Percentiles rank a stretch among this genome's conserved stretches.
Conservation (phyloP, 2,888 invertebrate species). For the Limnephilus lunatus region DNA sequence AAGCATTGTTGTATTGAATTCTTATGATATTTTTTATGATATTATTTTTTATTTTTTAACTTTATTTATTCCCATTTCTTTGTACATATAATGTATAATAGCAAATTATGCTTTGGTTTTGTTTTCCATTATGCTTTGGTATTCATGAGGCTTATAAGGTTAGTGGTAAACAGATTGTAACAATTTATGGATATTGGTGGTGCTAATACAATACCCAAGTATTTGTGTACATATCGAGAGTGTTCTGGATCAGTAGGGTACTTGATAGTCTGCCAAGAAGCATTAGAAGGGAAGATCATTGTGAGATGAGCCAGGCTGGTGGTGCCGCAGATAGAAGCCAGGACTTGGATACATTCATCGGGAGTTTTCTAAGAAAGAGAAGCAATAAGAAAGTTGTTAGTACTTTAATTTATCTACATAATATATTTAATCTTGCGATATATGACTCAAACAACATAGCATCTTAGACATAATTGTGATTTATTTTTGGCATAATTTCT, state of each 20-base stretch:
- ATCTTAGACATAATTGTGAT: no score
- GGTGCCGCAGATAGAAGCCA: slow-evolving; percentile 86
- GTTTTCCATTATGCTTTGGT: no score
- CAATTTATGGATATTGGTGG: background rate
- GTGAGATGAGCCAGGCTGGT: slow-evolving; percentile 88
- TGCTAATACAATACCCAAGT: slow-evolving; percentile 77
- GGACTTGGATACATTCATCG: slow-evolving; percentile 83
- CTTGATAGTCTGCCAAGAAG: slow-evolving; percentile 80
- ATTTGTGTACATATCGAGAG: slow-evolving; percentile 83
- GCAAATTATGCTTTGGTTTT: no score
- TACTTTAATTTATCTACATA: background rate
- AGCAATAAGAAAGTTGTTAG: background rate
- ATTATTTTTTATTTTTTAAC: no score
- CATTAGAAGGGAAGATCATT: slow-evolving; percentile 86
- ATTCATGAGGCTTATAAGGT: background rate
- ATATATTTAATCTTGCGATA: no score
- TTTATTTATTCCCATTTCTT: no score
- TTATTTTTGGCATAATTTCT: no score
- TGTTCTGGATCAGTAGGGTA: slow-evolving; percentile 69
- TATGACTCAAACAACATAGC: background rate
- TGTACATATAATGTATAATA: no score
- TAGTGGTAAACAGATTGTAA: background rate
- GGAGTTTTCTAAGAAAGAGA: slow-evolving; percentile 80
- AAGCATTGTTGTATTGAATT: no score
- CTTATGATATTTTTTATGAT: no score